Percentiles rank a stretch among this genome's conserved stretches.
phyloP scores from a whole-genome alignment of 2,113 vertebrate genomes.

The Aspidoscelis tigris region DNA sequence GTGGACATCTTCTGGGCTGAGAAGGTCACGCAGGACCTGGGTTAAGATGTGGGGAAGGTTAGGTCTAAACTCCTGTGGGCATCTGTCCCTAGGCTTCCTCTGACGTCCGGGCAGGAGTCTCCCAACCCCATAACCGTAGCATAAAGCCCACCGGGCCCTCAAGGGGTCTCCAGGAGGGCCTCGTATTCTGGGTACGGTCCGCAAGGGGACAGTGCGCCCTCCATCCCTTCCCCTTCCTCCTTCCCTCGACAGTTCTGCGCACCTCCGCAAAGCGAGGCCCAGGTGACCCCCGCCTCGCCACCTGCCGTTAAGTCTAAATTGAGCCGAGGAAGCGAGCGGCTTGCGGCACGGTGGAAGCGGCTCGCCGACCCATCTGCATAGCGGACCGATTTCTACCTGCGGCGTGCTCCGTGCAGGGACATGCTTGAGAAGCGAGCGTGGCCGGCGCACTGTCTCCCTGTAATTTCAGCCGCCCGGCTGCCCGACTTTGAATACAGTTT shows the following conservation, averaged over 20 bases:
- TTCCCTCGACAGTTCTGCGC: neutral
- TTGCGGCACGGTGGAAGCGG: neutral
- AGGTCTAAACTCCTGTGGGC: too few relatives aligned
- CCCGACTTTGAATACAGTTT: slow-evolving; percentile 59
- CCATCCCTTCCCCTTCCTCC: neutral
- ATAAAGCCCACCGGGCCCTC: too few relatives aligned
- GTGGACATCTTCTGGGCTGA: too few relatives aligned
- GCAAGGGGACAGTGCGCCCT: too few relatives aligned
- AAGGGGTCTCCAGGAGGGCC: too few relatives aligned
- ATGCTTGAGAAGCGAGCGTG: neutral
- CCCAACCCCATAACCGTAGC: too few relatives aligned
- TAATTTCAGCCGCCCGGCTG: slow-evolving; percentile 42
- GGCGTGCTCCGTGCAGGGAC: neutral
- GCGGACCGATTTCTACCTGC: neutral
- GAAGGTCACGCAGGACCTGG: too few relatives aligned
- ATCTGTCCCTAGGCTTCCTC: too few relatives aligned
- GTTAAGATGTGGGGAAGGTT: too few relatives aligned
- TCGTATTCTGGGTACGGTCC: too few relatives aligned
- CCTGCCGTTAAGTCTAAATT: neutral
- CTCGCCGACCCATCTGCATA: neutral
- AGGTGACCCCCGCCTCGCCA: neutral
- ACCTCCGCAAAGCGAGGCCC: neutral
- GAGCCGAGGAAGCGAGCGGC: neutral
- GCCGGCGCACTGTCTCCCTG: neutral
- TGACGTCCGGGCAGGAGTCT: too few relatives aligned